Base-by-base conservation (phyloP, 2,113 vertebrate genomes). In the Petrocephalus microphthalmus region DNA sequence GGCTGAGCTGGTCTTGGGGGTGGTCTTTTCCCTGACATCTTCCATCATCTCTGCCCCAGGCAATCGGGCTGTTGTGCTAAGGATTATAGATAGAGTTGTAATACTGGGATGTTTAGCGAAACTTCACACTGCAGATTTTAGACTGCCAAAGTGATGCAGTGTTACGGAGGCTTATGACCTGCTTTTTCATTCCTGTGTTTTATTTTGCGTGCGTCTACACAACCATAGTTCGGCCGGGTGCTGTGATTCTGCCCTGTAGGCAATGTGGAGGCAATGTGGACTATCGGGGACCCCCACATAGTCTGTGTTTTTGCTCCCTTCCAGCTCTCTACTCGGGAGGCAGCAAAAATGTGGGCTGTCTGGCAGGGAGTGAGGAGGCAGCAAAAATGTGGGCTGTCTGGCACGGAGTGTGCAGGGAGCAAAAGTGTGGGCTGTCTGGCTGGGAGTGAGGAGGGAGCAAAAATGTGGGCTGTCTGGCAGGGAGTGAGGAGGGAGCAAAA, bases 1-100 rank as follows among this genome's bases (percentile, higher is more conserved):
- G 47, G 64, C 25, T 19, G 64, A 13, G 49, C 29, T 33, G 33
- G 71, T 25, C 64, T 11, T 13, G 52, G 51, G 51, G 53, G 56
- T 20, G 37, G 53, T 45, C 20, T 60, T 60, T 47, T 45, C 25
- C 47, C 64, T 87, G n/a, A 45, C 25, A 29, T 51, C 64, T 52
- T 20, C 71, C 22, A 25, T 85, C 53, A 42, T 88, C 82, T 22
- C n/a, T 87, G 67, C 85, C 52, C 25, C 85, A 89, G 85, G 85
- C 85, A 82, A 25, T 82, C 47, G 33, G 53, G 85, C 42, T 57
- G 3, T 89, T 81, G 67, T n/a, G 52, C 51, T 82, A 51, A 89
- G 51, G 71, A 42, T 81, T 78, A 78, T 25, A 83, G n/a, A 57
- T 78, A 51, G 42, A 71, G 25, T 42, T 37, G 57, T 20, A 85